These are phyloP conservation scores for Polylopha cassiicola DNA, from an alignment of 2,888 invertebrate genomes.

Conservation along the genomic window DNA sequence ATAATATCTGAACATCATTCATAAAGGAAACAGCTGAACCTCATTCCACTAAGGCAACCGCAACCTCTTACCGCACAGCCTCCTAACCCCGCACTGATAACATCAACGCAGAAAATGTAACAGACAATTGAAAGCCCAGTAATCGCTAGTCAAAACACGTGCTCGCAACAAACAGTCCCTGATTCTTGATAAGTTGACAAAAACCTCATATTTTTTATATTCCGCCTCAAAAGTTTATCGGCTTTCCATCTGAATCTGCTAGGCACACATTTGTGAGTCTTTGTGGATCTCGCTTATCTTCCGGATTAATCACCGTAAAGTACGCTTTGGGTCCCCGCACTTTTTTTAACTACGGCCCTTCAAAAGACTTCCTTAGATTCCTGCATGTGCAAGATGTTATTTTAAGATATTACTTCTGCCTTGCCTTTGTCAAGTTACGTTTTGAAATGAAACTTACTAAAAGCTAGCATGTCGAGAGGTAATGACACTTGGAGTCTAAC, in stretches of 20 bases:
- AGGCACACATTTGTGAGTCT: slow-evolving; percentile 69
- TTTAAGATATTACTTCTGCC: slow-evolving; percentile 15
- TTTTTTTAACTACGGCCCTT: slow-evolving; percentile 43
- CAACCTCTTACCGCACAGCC: slow-evolving; percentile 4
- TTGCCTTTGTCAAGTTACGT: not conserved
- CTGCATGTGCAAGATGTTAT: slow-evolving; percentile 27
- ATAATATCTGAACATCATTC: not conserved
- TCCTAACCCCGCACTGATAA: slow-evolving; percentile 41
- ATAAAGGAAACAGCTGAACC: slow-evolving; percentile 5
- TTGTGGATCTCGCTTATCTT: slow-evolving; percentile 58
- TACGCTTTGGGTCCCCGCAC: slow-evolving; percentile 55
- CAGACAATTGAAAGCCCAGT: slow-evolving; percentile 53
- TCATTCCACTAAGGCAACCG: slow-evolving; percentile 2
- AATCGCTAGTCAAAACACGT: slow-evolving; percentile 68
- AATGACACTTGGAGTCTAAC: no score
- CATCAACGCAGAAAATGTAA: slow-evolving; percentile 39
- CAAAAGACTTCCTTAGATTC: slow-evolving; percentile 49
- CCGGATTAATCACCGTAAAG: slow-evolving; percentile 59
- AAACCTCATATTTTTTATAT: slow-evolving; percentile 38
- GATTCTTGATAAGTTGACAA: slow-evolving; percentile 59
- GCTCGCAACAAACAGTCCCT: slow-evolving; percentile 46
- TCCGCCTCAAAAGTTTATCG: slow-evolving; percentile 68
- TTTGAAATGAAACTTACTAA: no score
- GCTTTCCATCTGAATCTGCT: slow-evolving; percentile 71
- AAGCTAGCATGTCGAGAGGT: no score